Base-by-base conservation (phyloP, 92 coral and sea anemone genomes). In the Diadumene lineata region DNA sequence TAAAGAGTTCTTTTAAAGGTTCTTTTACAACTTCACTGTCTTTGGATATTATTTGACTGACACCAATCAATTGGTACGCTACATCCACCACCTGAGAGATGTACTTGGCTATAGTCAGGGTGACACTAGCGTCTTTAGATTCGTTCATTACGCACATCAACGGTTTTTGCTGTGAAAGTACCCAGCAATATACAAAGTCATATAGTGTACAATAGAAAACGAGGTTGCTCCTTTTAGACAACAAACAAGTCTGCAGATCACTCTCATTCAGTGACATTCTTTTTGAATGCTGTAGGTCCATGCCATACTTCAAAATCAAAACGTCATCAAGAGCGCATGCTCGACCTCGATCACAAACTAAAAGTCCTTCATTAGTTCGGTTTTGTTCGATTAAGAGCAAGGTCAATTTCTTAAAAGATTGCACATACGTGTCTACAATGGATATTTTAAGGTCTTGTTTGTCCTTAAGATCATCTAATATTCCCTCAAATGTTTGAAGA, bases 281-380 rank as follows among this genome's bases (percentile, higher is more conserved):
- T 33, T 48, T 32, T 19, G 76, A 13, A 4, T 11, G 16, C 31
- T 21, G n/a, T 27, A 28, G 38, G 1, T 62, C 1, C 31, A 58
- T 7, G 7, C 22, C 44, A 31, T 70, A 70, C 30, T 53, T 50
- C 11, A 22, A 55, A 11, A 31, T n/a, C 64, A 70, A 30, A 21
- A 29, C 9, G 21, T 70, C 76, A n/a, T 50, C 31, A 18, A 70
- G 31, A 43, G 64, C 57, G 55, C 76, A 60, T 1, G 76, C 64
- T 53, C 76, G 76, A 1, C 76, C 76, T 7, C 76, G 76, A 18
- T 70, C 76, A 7, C 23, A 51, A n/a, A 70, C 26, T 38, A 53
- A 2, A 28, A 70, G 57, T 11, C 64, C 76, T 32, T 70, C 76
- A n/a, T 26, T 34, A 1, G 6, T 19, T 24, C 50, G 25, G 1